A percentile compares a stretch with the other conserved stretches of the same genome.
Evolutionary conservation across 2,113 vertebrate species (phyloP).

Genomic region (Bambusicola thoracicus): DNA sequence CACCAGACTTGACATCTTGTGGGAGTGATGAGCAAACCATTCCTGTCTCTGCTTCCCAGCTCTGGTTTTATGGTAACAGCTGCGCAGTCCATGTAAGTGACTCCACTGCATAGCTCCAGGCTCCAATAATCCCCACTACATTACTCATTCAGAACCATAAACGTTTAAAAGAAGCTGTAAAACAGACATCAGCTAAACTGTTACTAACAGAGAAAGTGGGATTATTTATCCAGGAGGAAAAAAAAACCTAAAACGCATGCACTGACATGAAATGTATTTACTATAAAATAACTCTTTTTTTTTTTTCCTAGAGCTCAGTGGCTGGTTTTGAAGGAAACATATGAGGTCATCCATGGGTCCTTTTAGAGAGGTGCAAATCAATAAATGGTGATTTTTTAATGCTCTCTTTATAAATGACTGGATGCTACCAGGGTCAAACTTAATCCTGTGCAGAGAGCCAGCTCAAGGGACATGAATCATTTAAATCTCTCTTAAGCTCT

Average conservation of each 20-base stretch:
- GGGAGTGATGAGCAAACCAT: neutral
- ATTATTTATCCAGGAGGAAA: neutral
- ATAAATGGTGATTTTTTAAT: conserved; percentile 11
- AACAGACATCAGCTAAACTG: conserved; percentile 47
- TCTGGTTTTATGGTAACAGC: neutral
- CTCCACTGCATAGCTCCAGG: neutral
- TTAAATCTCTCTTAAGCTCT: conserved; percentile 10
- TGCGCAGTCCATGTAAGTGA: neutral
- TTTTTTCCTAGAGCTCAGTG: neutral
- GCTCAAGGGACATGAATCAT: neutral
- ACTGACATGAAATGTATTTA: conserved; percentile 14
- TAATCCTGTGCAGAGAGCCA: conserved; percentile 19
- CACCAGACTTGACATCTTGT: neutral
- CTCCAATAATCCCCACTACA: neutral
- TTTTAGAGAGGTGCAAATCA: conserved; percentile 39
- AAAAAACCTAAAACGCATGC: neutral
- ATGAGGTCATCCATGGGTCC: neutral
- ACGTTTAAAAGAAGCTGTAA: conserved; percentile 35
- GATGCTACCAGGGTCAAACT: conserved; percentile 36
- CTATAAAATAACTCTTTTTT: neutral
- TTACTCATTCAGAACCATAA: conserved; percentile 23
- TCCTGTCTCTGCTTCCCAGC: neutral
- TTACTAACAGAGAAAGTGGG: neutral
- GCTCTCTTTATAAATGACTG: conserved; percentile 22
- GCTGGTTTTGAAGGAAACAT: conserved; percentile 11